These are phyloP conservation scores for Sinotaia quadrata DNA, from an alignment of 2,888 invertebrate genomes.

Conservation along the genomic window DNA sequence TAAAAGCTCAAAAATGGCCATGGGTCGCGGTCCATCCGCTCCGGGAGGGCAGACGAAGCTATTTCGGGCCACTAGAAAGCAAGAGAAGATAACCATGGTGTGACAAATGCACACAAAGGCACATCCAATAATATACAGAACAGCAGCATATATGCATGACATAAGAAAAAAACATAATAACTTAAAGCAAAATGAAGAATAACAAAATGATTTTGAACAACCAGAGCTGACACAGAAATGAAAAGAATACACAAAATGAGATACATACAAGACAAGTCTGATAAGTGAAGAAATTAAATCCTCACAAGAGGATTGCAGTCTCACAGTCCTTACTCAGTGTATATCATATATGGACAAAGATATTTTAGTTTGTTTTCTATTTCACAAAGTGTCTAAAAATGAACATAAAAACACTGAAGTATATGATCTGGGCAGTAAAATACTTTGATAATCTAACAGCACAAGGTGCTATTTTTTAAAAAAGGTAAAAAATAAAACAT, in stretches of 20 bases:
- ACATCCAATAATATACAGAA: neutral
- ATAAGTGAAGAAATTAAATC: no score
- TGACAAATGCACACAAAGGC: constrained; percentile 25
- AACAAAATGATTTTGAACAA: constrained; percentile 23
- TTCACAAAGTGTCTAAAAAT: no score
- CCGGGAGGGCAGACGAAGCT: constrained; percentile 62
- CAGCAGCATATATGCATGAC: neutral
- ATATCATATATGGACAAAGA: no score
- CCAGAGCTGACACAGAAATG: constrained; percentile 10
- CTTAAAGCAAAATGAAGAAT: constrained; percentile 12
- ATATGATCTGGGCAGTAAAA: no score
- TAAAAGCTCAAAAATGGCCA: constrained; percentile 98
- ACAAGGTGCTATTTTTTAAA: no score
- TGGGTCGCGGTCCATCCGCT: constrained; percentile 77
- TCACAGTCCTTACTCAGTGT: no score
- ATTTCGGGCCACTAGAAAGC: constrained; percentile 61
- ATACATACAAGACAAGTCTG: no score
- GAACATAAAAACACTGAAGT: no score
- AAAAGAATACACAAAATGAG: neutral
- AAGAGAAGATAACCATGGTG: constrained; percentile 18
- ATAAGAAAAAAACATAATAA: neutral
- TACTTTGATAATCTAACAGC: no score
- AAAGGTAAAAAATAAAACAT: no score
- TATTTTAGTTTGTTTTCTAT: no score
- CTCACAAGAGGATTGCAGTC: no score